These are phyloP conservation scores for Sebastes goodei DNA, from an alignment of 2,797 vertebrate species.

Conservation along the genomic window DNA sequence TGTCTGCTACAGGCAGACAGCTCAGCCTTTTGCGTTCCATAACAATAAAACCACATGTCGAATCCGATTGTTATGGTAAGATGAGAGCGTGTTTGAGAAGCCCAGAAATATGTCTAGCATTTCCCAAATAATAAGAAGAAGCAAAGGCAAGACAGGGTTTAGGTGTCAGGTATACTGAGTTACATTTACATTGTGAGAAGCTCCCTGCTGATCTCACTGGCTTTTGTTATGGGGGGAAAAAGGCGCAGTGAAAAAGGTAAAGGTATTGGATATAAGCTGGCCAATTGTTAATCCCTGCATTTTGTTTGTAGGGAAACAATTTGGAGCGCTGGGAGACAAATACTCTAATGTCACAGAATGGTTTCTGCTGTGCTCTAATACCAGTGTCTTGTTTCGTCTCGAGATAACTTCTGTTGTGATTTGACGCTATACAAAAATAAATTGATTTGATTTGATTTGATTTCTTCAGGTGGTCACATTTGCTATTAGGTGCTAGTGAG, in stretches of 20 bases:
- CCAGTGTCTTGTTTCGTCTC: neutral
- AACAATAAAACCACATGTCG: constrained; percentile 69
- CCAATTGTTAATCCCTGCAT: neutral
- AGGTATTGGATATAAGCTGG: neutral
- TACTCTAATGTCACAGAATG: neutral
- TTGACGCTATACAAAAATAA: too few relatives aligned
- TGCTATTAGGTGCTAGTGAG: neutral
- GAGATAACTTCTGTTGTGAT: too few relatives aligned
- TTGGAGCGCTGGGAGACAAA: neutral
- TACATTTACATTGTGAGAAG: constrained; percentile 47
- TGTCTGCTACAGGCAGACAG: constrained; percentile 51
- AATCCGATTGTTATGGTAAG: constrained; percentile 75
- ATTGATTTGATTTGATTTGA: too few relatives aligned
- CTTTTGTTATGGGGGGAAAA: constrained; percentile 41
- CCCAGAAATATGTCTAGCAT: constrained; percentile 67
- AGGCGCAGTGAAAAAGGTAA: constrained; percentile 2
- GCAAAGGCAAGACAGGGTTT: constrained; percentile 28
- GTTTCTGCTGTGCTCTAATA: neutral
- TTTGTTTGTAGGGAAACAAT: constrained; percentile 29
- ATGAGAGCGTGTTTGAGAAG: constrained; percentile 66
- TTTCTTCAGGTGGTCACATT: neutral
- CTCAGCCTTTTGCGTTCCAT: constrained; percentile 44
- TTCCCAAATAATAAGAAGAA: constrained; percentile 67
- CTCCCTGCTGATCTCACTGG: constrained; percentile 20
- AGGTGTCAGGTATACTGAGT: constrained; percentile 46